Evolutionary conservation across 2,888 invertebrate species (phyloP), one percentile per base, ranked within the genome.

Genomic region (Papilio protenor): DNA sequence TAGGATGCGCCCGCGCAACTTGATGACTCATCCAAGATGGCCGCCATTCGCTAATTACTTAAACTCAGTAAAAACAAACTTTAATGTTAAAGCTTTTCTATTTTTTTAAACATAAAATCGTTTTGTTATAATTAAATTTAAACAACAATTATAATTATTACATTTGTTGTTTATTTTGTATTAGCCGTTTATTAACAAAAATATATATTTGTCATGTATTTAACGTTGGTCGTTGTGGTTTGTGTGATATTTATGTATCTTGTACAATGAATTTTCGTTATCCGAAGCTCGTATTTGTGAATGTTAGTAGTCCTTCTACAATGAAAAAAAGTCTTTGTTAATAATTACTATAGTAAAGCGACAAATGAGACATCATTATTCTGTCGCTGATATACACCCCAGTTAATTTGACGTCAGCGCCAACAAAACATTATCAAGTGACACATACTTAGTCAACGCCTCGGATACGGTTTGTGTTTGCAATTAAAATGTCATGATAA

Each of bases 11-110:
- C 49, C 45, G 57, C 70, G 74, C 77, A 71, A 49, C 49, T 45
- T 57, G 14, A 27, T 77, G 77, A 74, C 33, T 70, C 77, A 74
- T 23, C 4, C 77, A 70, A 77, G 59, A 77, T 77, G 74, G 77
- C 77, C 40, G 64, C 59, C 57, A n/a, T 12, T 57, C 70, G 77
- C 57, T 73, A 75, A 77, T 77, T 74, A 77, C 27, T 61, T 11
- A 27, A 61, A 27, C 61, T 14, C 61, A 27, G 61, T 61, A 61
- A 61, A 61, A 61, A 52, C 59, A 12, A 23, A 18, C 55, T 49
- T 18, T 64, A 27, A 61, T 61, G 16, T n/a, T 66, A 40, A 69
- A 45, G 66, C 40, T 69, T 69, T 66, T 21, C n/a, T 2, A 66
- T 18, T 45, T 45, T 66, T 61, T 49, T 5, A 16, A 47, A 49